A percentile compares a stretch with the other conserved stretches of the same genome.
These are phyloP conservation scores for Gavialis gangeticus DNA, from an alignment of 2,113 vertebrate genomes.

Conservation along the genomic window DNA sequence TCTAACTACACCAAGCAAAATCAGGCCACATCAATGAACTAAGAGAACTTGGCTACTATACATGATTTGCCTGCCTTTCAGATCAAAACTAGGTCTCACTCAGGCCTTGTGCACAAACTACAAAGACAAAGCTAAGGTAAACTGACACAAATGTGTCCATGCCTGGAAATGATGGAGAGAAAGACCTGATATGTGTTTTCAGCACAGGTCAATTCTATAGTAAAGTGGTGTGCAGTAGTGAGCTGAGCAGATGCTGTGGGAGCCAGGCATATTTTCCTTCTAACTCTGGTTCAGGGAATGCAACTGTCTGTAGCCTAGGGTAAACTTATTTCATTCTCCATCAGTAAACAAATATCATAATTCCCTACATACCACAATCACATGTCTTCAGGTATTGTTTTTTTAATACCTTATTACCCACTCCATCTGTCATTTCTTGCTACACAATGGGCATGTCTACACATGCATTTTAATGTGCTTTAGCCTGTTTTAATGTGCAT, in stretches of 20 bases:
- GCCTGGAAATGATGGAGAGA: background rate
- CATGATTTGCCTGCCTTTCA: background rate
- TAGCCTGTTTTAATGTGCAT: too few relatives aligned
- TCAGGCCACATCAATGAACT: background rate
- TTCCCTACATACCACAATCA: background rate
- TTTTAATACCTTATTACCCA: background rate
- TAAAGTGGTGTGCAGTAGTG: background rate
- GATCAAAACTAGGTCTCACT: background rate
- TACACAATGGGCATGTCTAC: background rate
- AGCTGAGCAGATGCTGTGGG: background rate
- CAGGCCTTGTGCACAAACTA: background rate
- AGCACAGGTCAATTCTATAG: background rate
- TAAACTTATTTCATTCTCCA: background rate
- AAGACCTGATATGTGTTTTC: background rate
- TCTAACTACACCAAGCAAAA: background rate
- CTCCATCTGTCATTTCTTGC: background rate
- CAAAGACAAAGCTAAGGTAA: background rate
- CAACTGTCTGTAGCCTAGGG: rapidly evolving
- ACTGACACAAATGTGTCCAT: background rate
- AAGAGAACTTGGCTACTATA: background rate
- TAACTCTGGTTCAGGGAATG: background rate
- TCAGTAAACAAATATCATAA: too few relatives aligned
- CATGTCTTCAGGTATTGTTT: background rate
- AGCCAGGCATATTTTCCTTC: background rate
- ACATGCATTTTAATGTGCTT: too few relatives aligned